Evolutionary conservation across 2,797 vertebrate genomes (phyloP).

Genomic region (Chrosomus eos): DNA sequence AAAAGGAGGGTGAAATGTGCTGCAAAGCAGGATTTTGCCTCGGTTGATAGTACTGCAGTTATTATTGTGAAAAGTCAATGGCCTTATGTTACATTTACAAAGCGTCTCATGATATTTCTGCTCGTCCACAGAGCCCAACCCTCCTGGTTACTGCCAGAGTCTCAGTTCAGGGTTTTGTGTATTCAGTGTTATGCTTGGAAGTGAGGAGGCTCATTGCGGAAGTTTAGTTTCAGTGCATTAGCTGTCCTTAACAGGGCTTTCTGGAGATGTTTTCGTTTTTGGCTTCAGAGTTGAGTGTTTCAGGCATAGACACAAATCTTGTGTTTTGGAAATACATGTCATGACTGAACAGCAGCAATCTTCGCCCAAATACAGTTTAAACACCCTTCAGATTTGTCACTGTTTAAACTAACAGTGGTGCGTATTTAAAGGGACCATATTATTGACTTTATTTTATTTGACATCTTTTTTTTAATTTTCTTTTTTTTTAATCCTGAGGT

Average conservation of each 20-base stretch:
- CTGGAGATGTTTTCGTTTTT: constrained; percentile 41
- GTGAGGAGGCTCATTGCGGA: constrained; percentile 30
- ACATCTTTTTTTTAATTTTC: background rate
- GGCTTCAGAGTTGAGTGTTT: constrained; percentile 23
- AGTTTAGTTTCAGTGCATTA: constrained; percentile 39
- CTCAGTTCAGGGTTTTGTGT: constrained; percentile 26
- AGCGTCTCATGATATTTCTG: constrained; percentile 33
- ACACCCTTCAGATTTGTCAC: background rate
- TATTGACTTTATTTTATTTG: background rate
- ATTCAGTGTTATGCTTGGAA: constrained; percentile 52
- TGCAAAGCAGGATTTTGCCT: constrained; percentile 24
- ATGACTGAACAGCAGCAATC: background rate
- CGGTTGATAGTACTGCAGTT: constrained; percentile 29
- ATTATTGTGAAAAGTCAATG: constrained; percentile 43
- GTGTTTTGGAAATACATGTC: background rate
- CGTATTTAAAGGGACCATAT: background rate
- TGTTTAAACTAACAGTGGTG: background rate
- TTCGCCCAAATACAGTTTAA: background rate
- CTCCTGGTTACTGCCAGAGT: constrained; percentile 27
- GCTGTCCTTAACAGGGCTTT: constrained; percentile 32
- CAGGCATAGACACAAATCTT: constrained; percentile 36
- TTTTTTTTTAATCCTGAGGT: background rate
- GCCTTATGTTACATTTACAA: constrained; percentile 38
- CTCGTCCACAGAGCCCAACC: constrained; percentile 37
- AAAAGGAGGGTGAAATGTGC: constrained; percentile 40